phyloP scores from a whole-genome alignment of 2,113 vertebrate genomes.

The Sarotherodon lohbergeri region DNA sequence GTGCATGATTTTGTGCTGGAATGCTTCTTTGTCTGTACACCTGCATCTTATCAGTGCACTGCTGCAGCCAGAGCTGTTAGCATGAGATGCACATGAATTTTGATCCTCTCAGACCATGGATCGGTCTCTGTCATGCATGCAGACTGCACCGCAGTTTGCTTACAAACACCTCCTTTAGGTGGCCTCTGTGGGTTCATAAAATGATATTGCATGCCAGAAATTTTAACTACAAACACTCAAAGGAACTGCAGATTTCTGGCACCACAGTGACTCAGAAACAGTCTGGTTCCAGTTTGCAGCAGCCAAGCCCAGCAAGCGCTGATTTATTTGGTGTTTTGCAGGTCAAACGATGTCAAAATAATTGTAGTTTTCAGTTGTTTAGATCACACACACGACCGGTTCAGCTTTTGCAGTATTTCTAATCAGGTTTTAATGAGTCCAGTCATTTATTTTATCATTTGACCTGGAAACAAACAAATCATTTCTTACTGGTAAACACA shows the following conservation, averaged over 20 bases:
- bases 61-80: neutral
- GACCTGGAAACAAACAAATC: neutral
- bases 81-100: neutral
- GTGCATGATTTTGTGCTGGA: neutral
- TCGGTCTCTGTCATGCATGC: neutral
- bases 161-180: neutral
- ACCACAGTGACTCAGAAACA: neutral
- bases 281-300: neutral
- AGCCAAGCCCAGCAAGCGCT: neutral
- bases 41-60: neutral
- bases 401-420: neutral
- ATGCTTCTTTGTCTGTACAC: neutral
- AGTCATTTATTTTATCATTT: neutral
- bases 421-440: neutral
- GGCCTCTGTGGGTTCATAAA: neutral
- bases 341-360: neutral
- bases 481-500: neutral
- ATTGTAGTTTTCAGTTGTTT: neutral
- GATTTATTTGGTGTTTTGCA: neutral
- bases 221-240: neutral
- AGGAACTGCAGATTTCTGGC: neutral
- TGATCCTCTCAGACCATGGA: neutral
- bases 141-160: neutral
- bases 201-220: neutral
- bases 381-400: neutral